Conservation (phyloP, 2,113 vertebrate species). For the Suncus etruscus region DNA sequence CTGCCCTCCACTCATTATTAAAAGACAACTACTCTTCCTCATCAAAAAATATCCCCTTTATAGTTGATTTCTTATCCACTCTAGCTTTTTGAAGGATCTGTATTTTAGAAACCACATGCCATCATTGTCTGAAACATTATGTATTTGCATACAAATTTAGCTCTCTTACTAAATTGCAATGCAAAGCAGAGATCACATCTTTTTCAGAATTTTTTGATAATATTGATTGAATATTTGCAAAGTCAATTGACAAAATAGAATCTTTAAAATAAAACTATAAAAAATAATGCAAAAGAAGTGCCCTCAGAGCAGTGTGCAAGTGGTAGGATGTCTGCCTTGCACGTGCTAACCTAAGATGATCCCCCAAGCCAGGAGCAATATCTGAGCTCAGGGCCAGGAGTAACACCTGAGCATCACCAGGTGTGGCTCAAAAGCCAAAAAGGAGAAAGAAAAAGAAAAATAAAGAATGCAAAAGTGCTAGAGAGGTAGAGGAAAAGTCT, state of each 20-base stretch:
- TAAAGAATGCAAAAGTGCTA: slow-evolving; percentile 23
- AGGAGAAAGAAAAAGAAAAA: not conserved
- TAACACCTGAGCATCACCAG: no score
- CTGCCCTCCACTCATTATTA: not conserved
- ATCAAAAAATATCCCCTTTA: not conserved
- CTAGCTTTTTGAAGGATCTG: not conserved
- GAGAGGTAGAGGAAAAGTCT: no score
- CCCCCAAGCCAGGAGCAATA: no score
- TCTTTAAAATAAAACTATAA: not conserved
- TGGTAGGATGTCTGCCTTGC: no score
- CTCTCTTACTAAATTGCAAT: not conserved
- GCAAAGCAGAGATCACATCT: not conserved
- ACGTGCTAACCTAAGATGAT: no score
- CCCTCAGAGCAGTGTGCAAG: no score
- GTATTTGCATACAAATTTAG: not conserved
- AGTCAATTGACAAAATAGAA: no score
- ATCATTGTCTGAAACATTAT: not conserved
- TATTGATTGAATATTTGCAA: not conserved
- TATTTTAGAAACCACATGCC: not conserved
- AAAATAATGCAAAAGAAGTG: not conserved
- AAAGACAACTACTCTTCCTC: not conserved
- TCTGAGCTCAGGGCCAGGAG: no score
- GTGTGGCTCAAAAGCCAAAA: no score
- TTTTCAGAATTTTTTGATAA: not conserved
- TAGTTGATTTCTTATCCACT: not conserved